Conservation (phyloP, 1,140 invertebrate species). For the Cheumatopsyche charites region DNA sequence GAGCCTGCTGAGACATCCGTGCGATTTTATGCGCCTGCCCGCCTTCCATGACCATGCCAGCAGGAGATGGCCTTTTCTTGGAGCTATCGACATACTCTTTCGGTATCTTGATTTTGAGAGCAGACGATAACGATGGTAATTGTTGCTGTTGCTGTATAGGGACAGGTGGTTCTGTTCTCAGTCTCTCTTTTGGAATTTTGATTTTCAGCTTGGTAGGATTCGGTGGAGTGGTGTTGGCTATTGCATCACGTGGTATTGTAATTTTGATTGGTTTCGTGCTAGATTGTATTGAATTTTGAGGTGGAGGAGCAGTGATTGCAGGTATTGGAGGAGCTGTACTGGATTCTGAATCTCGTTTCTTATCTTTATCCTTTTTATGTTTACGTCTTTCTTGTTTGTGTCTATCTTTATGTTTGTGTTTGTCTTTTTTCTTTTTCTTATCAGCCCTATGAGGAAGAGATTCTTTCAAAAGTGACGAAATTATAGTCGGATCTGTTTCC, state of each 20-base stretch:
- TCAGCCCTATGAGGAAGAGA: constrained; percentile 52
- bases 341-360: constrained; percentile 52
- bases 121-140: constrained; percentile 39
- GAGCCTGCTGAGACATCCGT: constrained; percentile 10
- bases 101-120: constrained; percentile 60
- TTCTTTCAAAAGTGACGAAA: constrained; percentile 60
- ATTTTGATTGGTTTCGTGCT: constrained; percentile 53
- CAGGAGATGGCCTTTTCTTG: constrained; percentile 51
- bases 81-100: constrained; percentile 58
- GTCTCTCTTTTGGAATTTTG: constrained; percentile 59
- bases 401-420: constrained; percentile 61
- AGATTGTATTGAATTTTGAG: constrained; percentile 15
- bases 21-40: constrained; percentile 54
- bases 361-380: constrained; percentile 60
- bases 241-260: constrained; percentile 57
- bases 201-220: constrained; percentile 55
- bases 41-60: constrained; percentile 36
- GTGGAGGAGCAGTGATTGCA: constrained; percentile 26
- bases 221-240: constrained; percentile 46
- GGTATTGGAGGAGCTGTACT: neutral
- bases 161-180: constrained; percentile 57
- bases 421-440: constrained; percentile 62
- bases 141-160: neutral
- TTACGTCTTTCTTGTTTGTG: constrained; percentile 60
- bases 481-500: constrained; percentile 58